Conservation (phyloP, 2,113 vertebrate genomes). For the Spea multiplicata region DNA sequence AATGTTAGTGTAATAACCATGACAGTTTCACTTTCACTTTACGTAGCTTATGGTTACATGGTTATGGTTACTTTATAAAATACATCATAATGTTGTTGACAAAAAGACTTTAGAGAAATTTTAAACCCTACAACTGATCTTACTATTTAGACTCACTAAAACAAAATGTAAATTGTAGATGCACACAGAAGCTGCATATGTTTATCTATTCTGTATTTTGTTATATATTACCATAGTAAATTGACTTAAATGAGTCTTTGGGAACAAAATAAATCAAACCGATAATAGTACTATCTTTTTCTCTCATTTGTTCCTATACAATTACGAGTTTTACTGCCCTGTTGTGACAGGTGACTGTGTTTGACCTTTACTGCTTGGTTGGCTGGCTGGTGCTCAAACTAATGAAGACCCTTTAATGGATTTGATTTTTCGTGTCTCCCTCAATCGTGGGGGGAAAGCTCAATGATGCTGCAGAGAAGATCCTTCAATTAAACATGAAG, state of each 20-base stretch:
- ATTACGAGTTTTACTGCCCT: constrained; percentile 76
- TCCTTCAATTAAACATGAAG: constrained; percentile 74
- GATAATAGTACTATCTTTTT: constrained; percentile 72
- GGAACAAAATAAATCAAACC: constrained; percentile 73
- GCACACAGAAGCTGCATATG: not conserved
- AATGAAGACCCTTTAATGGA: constrained; percentile 75
- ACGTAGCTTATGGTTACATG: not conserved
- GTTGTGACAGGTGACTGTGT: constrained; percentile 76
- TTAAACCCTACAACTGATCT: not conserved
- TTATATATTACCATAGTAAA: constrained; percentile 63
- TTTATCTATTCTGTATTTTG: constrained; percentile 31
- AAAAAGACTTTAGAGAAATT: not conserved
- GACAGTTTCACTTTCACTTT: not conserved
- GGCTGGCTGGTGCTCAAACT: constrained; percentile 72
- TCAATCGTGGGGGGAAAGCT: constrained; percentile 67
- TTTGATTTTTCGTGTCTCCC: constrained; percentile 66
- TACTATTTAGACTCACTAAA: not conserved
- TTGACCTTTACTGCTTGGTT: constrained; percentile 75
- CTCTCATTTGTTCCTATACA: constrained; percentile 74
- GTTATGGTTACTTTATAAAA: too few relatives aligned
- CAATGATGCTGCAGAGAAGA: constrained; percentile 68
- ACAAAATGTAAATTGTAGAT: not conserved
- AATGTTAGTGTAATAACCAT: not conserved
- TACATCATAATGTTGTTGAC: not conserved
- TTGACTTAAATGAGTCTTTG: constrained; percentile 72